These are phyloP conservation scores for Orchesella cincta DNA, from an alignment of 1,140 invertebrate species.

Conservation along the genomic window DNA sequence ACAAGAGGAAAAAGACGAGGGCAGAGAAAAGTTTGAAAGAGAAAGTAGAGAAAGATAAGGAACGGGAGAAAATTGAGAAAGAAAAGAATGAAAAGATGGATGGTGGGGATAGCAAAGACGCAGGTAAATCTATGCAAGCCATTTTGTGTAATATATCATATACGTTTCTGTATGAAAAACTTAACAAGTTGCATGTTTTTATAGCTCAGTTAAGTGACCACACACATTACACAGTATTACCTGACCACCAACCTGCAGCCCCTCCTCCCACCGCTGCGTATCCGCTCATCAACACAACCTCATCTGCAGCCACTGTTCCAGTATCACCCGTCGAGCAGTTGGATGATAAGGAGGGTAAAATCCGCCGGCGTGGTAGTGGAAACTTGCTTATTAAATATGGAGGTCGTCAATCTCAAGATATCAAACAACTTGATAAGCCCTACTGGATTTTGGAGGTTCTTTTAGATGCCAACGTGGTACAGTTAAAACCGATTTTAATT, in stretches of 20 bases:
- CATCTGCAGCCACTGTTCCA: neutral
- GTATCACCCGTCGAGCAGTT: neutral
- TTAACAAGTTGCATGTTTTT: no score
- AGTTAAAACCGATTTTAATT: neutral
- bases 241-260: no score
- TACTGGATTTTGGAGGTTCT: constrained; percentile 35
- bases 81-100: neutral
- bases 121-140: no score
- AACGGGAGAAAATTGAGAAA: neutral
- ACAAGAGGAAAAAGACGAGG: neutral
- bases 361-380: neutral
- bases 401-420: constrained; percentile 1
- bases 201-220: no score
- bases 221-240: no score
- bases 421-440: neutral
- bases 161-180: no score
- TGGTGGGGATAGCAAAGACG: neutral
- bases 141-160: no score
- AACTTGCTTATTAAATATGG: constrained; percentile 18
- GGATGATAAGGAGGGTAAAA: neutral
- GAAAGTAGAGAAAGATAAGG: neutral
- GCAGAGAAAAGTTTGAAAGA: neutral
- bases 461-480: neutral
- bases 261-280: neutral
- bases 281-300: neutral